These are phyloP conservation scores for Eristalis arbustorum DNA, from an alignment of 2,888 invertebrate species.

Conservation along the genomic window DNA sequence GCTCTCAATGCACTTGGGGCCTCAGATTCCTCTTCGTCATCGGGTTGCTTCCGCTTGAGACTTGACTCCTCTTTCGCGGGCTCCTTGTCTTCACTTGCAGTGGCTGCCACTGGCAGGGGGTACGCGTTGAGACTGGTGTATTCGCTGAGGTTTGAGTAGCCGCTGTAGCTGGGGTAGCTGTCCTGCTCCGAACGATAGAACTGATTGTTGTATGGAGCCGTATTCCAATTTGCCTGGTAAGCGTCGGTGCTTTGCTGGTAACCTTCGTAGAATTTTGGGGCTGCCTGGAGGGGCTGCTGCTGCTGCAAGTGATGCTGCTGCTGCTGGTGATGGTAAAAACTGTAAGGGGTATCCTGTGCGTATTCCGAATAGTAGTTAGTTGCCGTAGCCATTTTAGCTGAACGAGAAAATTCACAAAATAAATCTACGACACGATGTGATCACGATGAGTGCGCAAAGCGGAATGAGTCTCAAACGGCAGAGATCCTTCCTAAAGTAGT, in stretches of 20 bases:
- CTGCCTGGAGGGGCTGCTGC: constrained; percentile 6
- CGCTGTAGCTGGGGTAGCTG: constrained; percentile 69
- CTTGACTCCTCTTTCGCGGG: background rate
- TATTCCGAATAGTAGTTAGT: constrained; percentile 77
- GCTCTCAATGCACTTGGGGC: constrained; percentile 82
- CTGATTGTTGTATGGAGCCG: constrained; percentile 60
- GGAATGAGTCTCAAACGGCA: constrained; percentile 75
- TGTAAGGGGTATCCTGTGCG: constrained; percentile 50
- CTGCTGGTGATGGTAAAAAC: constrained; percentile 50
- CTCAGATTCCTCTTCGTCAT: constrained; percentile 71
- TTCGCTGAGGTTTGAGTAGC: constrained; percentile 53
- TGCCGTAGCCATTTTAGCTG: constrained; percentile 75
- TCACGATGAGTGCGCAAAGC: constrained; percentile 74
- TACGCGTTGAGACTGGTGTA: constrained; percentile 5
- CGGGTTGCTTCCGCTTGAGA: constrained; percentile 28
- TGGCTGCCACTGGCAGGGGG: background rate
- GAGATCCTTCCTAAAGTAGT: constrained; percentile 76
- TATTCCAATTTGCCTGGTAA: constrained; percentile 70
- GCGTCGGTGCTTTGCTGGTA: constrained; percentile 61
- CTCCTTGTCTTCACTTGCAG: background rate
- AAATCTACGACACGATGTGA: constrained; percentile 72
- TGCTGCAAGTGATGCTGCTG: constrained; percentile 46
- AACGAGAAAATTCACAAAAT: background rate
- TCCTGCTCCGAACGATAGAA: constrained; percentile 46
- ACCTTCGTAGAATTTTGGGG: constrained; percentile 48